Percentiles rank a stretch among this genome's conserved stretches.
Evolutionary conservation across 2,888 invertebrate species (phyloP).

Genomic region (Pinctada fucata): DNA sequence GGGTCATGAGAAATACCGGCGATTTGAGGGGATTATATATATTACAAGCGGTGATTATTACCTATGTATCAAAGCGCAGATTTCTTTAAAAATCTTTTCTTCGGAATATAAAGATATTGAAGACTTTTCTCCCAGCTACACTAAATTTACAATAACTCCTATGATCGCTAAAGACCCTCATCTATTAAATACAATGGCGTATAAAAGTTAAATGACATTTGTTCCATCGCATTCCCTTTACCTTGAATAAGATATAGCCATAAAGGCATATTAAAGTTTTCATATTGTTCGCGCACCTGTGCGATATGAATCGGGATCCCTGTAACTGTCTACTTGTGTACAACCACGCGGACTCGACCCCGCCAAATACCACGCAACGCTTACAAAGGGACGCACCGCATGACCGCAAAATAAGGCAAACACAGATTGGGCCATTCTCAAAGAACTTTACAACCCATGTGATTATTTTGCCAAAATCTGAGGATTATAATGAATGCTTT

Average conservation of each 20-base stretch:
- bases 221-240: background rate
- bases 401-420: background rate
- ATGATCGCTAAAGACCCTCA: background rate
- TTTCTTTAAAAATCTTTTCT: background rate
- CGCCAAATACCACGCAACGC: background rate
- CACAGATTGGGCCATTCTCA: too few relatives aligned
- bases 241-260: background rate
- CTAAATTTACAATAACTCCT: background rate
- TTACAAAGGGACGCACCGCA: background rate
- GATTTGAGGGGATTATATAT: too few relatives aligned
- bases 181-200: background rate
- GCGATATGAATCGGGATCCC: background rate
- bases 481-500: too few relatives aligned
- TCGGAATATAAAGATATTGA: background rate
- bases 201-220: background rate
- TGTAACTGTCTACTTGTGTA: background rate
- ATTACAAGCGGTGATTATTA: background rate
- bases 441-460: too few relatives aligned
- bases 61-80: background rate
- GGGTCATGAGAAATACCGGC: too few relatives aligned
- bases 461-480: too few relatives aligned
- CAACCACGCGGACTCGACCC: background rate
- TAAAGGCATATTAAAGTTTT: background rate
- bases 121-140: constrained; percentile 3
- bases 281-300: constrained; percentile 2